Base-by-base conservation (phyloP, 1,140 invertebrate genomes). In the Helicoverpa zea region DNA sequence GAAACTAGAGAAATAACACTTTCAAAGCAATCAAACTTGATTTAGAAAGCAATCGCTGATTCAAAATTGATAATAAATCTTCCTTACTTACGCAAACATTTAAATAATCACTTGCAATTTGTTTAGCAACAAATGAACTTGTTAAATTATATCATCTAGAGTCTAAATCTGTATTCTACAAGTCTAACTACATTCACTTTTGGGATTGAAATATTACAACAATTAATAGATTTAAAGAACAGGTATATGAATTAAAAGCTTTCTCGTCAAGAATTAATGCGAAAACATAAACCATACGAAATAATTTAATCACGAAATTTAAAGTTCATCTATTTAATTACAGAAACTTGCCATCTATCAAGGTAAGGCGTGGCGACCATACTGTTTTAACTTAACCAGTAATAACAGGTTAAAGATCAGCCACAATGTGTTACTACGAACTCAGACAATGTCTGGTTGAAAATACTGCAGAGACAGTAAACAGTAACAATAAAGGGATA, bases 361-460 rank as follows among this genome's bases (percentile, higher is more conserved):
- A 81, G 63, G 64, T 51, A 85, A 87, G 89, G 88, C 89, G 88
- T 87, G 86, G 78, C 85, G 61, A n/a, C 49, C 70, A 18, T 66
- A 16, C 23, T 49, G 58, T 47, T 66, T 86, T 88, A 84, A 86
- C 83, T 89, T 88, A 89, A 83, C 85, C 81, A 79, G 84, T 89
- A 91, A 92, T 91, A 88, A 91, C 88, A 90, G 89, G 90, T 88
- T 88, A 80, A 85, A 83, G 49, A 30, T 70, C 79, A 73, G 82
- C 75, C 70, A 74, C 79, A 81, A 68, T 64, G 29, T 72, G 64
- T 64, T 81, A 70, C 43, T 56, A 16, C n/a, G 51, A 73, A 54
- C 52, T 18, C 43, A 30, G 35, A 61, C 63, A 79, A 61, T 23
- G 58, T 51, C 16, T 68, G 16, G 66, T 61, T 73, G 23, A 47